These are phyloP conservation scores for Hemistola chrysoprasaria DNA, from an alignment of 2,888 invertebrate genomes.

Conservation along the genomic window DNA sequence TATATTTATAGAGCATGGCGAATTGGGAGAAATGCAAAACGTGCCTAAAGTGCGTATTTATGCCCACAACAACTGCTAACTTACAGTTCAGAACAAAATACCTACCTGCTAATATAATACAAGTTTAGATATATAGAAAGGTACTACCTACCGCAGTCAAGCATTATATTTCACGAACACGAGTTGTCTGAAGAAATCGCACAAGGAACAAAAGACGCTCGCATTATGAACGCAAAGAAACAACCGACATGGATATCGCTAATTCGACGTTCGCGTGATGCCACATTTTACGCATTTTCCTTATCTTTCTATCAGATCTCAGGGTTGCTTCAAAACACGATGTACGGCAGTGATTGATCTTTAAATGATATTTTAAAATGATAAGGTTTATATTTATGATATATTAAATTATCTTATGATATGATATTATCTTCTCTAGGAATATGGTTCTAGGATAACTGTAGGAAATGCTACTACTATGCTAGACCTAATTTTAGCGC, in stretches of 20 bases:
- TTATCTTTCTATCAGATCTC: constrained; percentile 16
- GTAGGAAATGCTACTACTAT: too few species aligned
- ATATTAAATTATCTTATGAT: too few species aligned
- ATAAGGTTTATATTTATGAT: too few species aligned
- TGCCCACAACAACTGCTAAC: too few species aligned
- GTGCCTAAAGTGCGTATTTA: too few species aligned
- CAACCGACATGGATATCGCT: constrained; percentile 7
- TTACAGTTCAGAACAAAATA: too few species aligned
- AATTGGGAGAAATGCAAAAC: too few species aligned
- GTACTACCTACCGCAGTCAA: constrained; percentile 1
- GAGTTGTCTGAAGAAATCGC: neutral
- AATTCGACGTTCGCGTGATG: constrained; percentile 22
- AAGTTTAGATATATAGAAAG: neutral
- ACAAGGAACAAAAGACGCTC: constrained; percentile 1
- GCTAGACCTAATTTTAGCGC: too few species aligned
- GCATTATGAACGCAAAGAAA: constrained; percentile 1
- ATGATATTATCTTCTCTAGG: too few species aligned
- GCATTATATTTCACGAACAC: constrained; percentile 5
- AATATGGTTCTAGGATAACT: too few species aligned
- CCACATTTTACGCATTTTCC: constrained; percentile 22
- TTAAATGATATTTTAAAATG: neutral
- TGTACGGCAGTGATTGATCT: neutral
- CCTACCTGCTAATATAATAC: neutral
- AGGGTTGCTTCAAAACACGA: neutral
- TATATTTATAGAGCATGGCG: too few species aligned